Evolutionary conservation across 2,888 invertebrate species (phyloP), one percentile per base, ranked within the genome.

Genomic region (Diaphora mendica): DNA sequence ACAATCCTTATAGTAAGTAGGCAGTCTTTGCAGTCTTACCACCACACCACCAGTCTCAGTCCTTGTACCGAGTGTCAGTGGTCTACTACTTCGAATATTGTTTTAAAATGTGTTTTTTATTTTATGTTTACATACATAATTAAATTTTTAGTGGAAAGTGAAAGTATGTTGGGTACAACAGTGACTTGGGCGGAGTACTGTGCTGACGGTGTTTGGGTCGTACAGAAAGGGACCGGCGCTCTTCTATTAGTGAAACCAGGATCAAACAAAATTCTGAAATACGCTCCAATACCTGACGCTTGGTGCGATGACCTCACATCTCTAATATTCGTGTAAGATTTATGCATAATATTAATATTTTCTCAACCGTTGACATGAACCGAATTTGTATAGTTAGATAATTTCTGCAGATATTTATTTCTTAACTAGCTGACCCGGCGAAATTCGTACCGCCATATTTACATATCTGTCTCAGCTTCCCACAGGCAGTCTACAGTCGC

Each of bases 131-230:
- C 15, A 48, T 20, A 51, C 20, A 51, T 51, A 3, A 4, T 33
- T 35, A 3, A 51, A 13, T n/a, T 81, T 84, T 20, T 77, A 95
- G 93, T 94, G 81, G 94, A 95, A 87, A 92, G 90, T 65, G 94
- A 95, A 26, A 92, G 90, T 71, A 88, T 89, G 88, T 83, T 91
- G 39, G 94, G 93, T 1, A 92, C 93, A 23, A 91, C 94, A 0
- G 84, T 95, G 30, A 93, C 91, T 2, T 95, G 95, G 95, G 95
- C 95, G 0, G 82, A 91, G 62, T 95, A 95, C 76, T 91, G 91
- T 64, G 88, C 91, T 0, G 91, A 91, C 39, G 95, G 94, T 11
- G 81, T 96, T 3, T 96, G 95, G 95, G 87, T 94, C 17, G 86
- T 92, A 0, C 95, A 95, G 74, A 86, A 89, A 11, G 93, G 92